Percentiles rank a stretch among this genome's conserved stretches.
Conservation (phyloP, 2,797 vertebrate species). For the Etheostoma nigrum region DNA sequence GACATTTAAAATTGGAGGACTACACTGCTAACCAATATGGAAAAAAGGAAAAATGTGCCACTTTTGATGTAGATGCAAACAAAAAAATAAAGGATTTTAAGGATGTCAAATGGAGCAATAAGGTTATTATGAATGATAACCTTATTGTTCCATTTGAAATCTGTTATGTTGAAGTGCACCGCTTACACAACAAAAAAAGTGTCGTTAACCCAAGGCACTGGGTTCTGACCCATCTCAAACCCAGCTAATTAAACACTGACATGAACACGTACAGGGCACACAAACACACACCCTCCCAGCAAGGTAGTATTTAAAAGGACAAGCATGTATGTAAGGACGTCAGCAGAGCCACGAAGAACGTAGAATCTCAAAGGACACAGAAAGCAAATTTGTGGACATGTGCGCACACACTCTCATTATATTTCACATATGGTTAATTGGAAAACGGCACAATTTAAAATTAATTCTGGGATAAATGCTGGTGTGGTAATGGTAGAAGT, state of each 20-base stretch:
- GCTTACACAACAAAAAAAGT: background rate
- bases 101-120: too few species aligned
- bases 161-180: background rate
- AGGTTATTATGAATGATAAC: background rate
- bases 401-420: background rate
- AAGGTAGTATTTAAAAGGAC: slow-evolving; percentile 60
- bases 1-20: slow-evolving; percentile 2
- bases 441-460: slow-evolving; percentile 13
- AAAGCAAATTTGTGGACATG: slow-evolving; percentile 11
- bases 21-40: background rate
- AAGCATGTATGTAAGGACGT: slow-evolving; percentile 45
- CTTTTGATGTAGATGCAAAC: slow-evolving; percentile 4
- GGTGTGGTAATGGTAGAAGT: background rate
- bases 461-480: background rate
- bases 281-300: slow-evolving; percentile 56
- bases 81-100: slow-evolving; percentile 8
- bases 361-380: background rate
- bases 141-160: background rate
- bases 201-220: slow-evolving; percentile 26
- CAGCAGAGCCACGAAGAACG: slow-evolving; percentile 22
- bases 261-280: slow-evolving; percentile 31
- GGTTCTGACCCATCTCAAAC: slow-evolving; percentile 57
- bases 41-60: background rate
- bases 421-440: slow-evolving; percentile 2
- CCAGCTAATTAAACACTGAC: slow-evolving; percentile 60